A percentile compares a stretch with the other conserved stretches of the same genome.
phyloP scores from a whole-genome alignment of 2,113 vertebrate species.

The Chamaetylas fuelleborni region DNA sequence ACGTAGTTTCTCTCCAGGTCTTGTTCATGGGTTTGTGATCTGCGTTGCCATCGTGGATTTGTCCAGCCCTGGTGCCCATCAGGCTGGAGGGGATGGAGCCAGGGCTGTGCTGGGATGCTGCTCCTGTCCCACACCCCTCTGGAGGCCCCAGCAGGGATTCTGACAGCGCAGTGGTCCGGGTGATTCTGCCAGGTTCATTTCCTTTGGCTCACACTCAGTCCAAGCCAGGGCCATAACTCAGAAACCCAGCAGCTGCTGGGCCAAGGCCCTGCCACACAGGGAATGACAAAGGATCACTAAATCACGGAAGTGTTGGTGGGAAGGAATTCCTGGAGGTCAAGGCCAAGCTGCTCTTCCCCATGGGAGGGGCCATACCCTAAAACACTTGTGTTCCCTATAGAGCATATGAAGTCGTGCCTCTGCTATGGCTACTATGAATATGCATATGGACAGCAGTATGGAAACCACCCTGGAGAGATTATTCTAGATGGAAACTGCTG shows the following conservation, averaged over 20 bases:
- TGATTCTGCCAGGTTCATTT: background rate
- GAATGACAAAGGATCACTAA: background rate
- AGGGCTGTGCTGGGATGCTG: background rate
- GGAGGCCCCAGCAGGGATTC: background rate
- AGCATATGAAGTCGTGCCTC: background rate
- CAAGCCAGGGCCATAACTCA: background rate
- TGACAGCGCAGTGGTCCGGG: accelerated
- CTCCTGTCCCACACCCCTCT: background rate
- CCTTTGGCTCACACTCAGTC: background rate
- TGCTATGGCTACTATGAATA: background rate
- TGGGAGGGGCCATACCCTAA: background rate
- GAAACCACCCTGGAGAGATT: background rate
- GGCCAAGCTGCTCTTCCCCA: background rate
- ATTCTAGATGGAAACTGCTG: background rate
- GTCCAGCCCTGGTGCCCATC: background rate
- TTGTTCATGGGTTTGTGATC: background rate
- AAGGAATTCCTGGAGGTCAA: conserved; percentile 42
- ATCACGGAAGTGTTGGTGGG: background rate
- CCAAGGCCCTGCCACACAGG: background rate
- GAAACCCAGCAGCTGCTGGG: background rate
- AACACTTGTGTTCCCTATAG: background rate
- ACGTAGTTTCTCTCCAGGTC: background rate
- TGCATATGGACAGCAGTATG: background rate
- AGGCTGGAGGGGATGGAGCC: background rate
- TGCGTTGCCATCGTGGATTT: background rate